Evolutionary conservation across 2,888 invertebrate species (phyloP).

Genomic region (Conomelus anceps): DNA sequence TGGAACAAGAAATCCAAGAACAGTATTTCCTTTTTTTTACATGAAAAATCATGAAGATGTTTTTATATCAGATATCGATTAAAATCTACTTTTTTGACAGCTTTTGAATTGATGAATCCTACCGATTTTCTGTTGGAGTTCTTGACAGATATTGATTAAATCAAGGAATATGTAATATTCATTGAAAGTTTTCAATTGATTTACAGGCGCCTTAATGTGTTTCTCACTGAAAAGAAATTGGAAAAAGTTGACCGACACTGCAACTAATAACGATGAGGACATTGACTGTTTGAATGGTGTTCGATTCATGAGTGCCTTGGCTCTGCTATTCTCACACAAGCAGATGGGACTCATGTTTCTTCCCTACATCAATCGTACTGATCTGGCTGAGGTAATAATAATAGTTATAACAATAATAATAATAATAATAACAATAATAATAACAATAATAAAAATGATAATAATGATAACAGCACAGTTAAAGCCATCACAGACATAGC

Average conservation of each 20-base stretch:
- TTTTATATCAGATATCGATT: too few relatives aligned
- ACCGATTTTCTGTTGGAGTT: too few relatives aligned
- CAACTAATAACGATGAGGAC: constrained; percentile 44
- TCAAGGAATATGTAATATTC: background rate
- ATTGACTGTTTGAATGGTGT: constrained; percentile 66
- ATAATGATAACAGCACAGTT: background rate
- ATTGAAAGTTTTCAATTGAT: background rate
- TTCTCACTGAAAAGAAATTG: constrained; percentile 20
- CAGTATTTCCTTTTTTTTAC: too few relatives aligned
- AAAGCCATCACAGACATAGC: too few relatives aligned
- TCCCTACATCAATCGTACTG: constrained; percentile 54
- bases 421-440: too few relatives aligned
- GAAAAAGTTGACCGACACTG: background rate
- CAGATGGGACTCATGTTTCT: constrained; percentile 55
- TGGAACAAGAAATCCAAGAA: too few relatives aligned
- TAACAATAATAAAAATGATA: background rate
- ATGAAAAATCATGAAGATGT: too few relatives aligned
- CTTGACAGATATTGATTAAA: too few relatives aligned
- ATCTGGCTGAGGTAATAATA: constrained; percentile 22
- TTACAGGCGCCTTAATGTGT: constrained; percentile 14
- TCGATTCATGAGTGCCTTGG: constrained; percentile 55
- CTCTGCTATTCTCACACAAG: constrained; percentile 59
- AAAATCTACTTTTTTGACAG: too few relatives aligned
- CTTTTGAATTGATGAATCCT: too few relatives aligned
- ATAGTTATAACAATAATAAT: too few relatives aligned